A percentile compares a stretch with the other conserved stretches of the same genome.
Conservation (phyloP, 2,797 vertebrate genomes). For the Platalea minor region DNA sequence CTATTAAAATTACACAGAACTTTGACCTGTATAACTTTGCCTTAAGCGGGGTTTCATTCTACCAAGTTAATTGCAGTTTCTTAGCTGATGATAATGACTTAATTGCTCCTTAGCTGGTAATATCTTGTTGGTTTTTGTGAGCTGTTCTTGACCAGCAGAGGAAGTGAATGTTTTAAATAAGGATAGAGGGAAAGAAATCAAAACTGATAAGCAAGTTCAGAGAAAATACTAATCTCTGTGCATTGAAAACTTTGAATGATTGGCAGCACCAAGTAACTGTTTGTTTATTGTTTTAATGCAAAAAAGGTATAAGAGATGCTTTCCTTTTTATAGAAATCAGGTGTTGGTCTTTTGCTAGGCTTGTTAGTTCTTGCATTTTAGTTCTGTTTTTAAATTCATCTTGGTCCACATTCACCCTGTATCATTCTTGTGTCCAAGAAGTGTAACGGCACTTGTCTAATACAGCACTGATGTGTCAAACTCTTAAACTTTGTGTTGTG, state of each 20-base stretch:
- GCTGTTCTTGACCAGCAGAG: not conserved
- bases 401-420: not conserved
- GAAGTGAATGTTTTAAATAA: constrained; percentile 12
- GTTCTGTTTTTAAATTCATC: not conserved
- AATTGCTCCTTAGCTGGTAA: not conserved
- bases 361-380: not conserved
- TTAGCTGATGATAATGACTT: not conserved
- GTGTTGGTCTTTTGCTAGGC: not conserved
- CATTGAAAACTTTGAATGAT: not conserved
- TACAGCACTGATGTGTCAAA: not conserved
- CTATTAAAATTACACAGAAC: not conserved
- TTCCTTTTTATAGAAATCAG: not conserved
- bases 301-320: not conserved
- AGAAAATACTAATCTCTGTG: not conserved
- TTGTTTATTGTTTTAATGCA: not conserved
- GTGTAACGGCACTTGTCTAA: not conserved
- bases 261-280: not conserved
- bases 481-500: not conserved
- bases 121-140: not conserved
- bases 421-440: not conserved
- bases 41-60: not conserved
- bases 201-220: not conserved
- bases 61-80: not conserved
- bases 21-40: not conserved
- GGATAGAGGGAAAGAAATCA: not conserved